phyloP scores from a whole-genome alignment of 2,888 invertebrate genomes.

The Dastarcus helophoroides region DNA sequence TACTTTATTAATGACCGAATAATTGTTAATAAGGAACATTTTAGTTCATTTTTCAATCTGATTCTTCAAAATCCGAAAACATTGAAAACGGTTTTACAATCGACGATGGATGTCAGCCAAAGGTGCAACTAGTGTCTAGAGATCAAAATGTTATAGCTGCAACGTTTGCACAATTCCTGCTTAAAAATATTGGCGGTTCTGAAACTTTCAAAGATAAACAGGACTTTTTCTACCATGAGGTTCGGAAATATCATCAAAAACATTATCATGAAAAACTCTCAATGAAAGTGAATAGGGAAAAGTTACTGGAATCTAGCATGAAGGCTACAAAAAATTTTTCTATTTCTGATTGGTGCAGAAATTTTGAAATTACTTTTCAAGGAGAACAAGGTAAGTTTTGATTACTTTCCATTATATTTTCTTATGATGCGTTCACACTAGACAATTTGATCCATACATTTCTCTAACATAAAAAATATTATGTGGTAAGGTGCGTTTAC shows the following conservation, averaged over 20 bases:
- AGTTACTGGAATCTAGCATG: conserved; percentile 70
- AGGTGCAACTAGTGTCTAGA: conserved; percentile 68
- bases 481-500: no score
- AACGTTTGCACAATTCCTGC: conserved; percentile 79
- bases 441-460: no score
- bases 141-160: conserved; percentile 87
- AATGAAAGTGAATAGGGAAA: conserved; percentile 70
- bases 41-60: conserved; percentile 1
- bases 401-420: no score
- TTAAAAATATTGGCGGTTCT: conserved; percentile 90
- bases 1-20: no score
- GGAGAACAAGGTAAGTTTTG: conserved; percentile 72
- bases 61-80: no score
- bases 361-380: conserved; percentile 84
- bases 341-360: conserved; percentile 88
- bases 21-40: no score
- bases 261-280: conserved; percentile 77
- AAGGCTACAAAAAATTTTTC: conserved; percentile 77
- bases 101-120: conserved; percentile 85
- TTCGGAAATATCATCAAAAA: conserved; percentile 74
- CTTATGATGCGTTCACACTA: no score
- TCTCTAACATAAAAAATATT: no score
- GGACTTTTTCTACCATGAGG: conserved; percentile 68
- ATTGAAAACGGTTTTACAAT: conserved; percentile 53
- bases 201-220: conserved; percentile 83